Percentiles rank a stretch among this genome's conserved stretches.
phyloP scores from a whole-genome alignment of 92 coral and sea anemone genomes.

The Nematostella vectensis region DNA sequence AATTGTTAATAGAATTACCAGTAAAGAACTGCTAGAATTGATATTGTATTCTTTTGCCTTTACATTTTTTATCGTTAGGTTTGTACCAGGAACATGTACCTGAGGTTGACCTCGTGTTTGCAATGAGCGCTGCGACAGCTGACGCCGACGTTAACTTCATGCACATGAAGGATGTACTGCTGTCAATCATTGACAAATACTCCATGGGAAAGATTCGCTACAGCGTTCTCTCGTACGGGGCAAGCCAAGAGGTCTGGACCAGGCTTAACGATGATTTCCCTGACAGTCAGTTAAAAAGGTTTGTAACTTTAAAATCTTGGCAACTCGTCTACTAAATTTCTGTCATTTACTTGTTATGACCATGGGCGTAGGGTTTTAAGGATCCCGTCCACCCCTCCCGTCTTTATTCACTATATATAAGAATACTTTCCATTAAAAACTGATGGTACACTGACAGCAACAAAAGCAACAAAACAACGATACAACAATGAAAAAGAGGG shows the following conservation, averaged over 20 bases:
- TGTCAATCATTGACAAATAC: constrained; percentile 50
- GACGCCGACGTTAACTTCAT: constrained; percentile 29
- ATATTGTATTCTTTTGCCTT: too few species aligned
- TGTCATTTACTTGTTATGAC: too few species aligned
- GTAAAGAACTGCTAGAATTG: too few species aligned
- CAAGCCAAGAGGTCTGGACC: constrained; percentile 32
- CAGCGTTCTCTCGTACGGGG: constrained; percentile 48
- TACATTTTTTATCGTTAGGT: constrained; percentile 5
- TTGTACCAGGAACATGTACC: constrained; percentile 18
- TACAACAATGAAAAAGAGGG: too few species aligned
- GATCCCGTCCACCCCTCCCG: too few species aligned
- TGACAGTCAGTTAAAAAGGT: constrained; percentile 25
- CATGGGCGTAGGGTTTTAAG: too few species aligned
- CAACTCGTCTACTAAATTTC: too few species aligned
- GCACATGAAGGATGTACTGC: constrained; percentile 34
- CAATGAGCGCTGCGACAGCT: constrained; percentile 53
- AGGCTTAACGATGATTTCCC: constrained; percentile 27
- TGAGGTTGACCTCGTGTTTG: constrained; percentile 57
- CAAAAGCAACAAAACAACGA: too few species aligned
- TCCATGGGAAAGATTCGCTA: constrained; percentile 51
- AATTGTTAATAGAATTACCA: too few species aligned
- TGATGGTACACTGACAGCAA: too few species aligned
- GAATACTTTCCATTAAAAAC: too few species aligned
- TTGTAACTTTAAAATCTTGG: not conserved
- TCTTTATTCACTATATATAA: too few species aligned